Evolutionary conservation across 2,113 vertebrate species (phyloP).

Genomic region (Chloropsis cyanopogon): DNA sequence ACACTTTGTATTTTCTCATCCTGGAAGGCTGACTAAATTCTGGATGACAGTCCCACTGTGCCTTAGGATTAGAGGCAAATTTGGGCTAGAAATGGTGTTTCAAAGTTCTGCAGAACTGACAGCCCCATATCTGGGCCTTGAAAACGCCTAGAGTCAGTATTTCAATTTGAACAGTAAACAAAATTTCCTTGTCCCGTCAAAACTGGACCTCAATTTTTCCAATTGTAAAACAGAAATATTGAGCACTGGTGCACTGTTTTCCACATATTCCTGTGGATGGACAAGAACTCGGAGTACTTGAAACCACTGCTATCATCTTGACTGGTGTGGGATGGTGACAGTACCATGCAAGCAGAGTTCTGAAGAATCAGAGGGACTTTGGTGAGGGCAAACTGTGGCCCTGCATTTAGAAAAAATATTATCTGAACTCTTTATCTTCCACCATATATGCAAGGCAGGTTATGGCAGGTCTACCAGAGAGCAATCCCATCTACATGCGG

Average conservation of each 20-base stretch:
- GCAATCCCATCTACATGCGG: not conserved
- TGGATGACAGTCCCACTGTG: not conserved
- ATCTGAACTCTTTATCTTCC: not conserved
- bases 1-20: not conserved
- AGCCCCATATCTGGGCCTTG: not conserved
- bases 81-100: not conserved
- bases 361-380: not conserved
- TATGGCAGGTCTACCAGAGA: not conserved
- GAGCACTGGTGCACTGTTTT: not conserved
- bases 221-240: not conserved
- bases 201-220: not conserved
- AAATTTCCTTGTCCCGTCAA: not conserved
- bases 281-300: not conserved
- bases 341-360: not conserved
- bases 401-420: not conserved
- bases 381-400: not conserved
- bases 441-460: not conserved
- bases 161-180: not conserved
- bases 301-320: fast-evolving
- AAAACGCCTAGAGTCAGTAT: not conserved
- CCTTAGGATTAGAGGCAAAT: not conserved
- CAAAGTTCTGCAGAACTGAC: not conserved
- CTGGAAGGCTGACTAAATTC: not conserved
- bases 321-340: not conserved
- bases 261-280: not conserved